These are phyloP conservation scores for Coleophora deauratella DNA, from an alignment of 2,888 invertebrate species.

Conservation along the genomic window DNA sequence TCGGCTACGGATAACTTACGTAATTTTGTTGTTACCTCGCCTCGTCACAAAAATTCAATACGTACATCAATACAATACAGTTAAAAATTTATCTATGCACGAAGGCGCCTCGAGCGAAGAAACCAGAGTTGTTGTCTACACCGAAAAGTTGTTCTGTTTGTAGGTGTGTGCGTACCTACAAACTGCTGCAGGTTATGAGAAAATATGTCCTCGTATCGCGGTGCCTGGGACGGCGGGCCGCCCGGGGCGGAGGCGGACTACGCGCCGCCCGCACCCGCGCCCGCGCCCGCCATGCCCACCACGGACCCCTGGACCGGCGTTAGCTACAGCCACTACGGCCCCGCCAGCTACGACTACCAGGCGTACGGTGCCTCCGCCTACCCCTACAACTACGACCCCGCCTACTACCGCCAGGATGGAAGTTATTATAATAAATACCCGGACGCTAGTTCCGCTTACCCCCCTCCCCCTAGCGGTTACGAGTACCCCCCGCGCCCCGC, in stretches of 20 bases:
- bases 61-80: conserved; percentile 36
- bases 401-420: conserved; percentile 40
- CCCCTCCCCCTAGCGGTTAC: conserved; percentile 23
- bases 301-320: conserved; percentile 66
- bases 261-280: conserved; percentile 49
- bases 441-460: conserved; percentile 25
- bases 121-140: conserved; percentile 71
- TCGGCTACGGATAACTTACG: conserved; percentile 51
- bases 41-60: conserved; percentile 49
- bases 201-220: conserved; percentile 68
- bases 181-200: conserved; percentile 74
- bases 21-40: conserved; percentile 55
- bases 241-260: conserved; percentile 70
- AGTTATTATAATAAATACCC: conserved; percentile 41
- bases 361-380: conserved; percentile 45
- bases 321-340: conserved; percentile 56
- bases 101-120: conserved; percentile 48
- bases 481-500: conserved; percentile 22
- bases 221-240: conserved; percentile 69
- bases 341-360: conserved; percentile 48
- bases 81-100: conserved; percentile 23
- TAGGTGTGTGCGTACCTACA: conserved; percentile 77
- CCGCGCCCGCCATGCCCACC: conserved; percentile 35
- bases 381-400: conserved; percentile 43
- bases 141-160: conserved; percentile 81